Evolutionary conservation across 64 coral and sea anemone species (phyloP).

Genomic region (Dendronephthya gigantea): DNA sequence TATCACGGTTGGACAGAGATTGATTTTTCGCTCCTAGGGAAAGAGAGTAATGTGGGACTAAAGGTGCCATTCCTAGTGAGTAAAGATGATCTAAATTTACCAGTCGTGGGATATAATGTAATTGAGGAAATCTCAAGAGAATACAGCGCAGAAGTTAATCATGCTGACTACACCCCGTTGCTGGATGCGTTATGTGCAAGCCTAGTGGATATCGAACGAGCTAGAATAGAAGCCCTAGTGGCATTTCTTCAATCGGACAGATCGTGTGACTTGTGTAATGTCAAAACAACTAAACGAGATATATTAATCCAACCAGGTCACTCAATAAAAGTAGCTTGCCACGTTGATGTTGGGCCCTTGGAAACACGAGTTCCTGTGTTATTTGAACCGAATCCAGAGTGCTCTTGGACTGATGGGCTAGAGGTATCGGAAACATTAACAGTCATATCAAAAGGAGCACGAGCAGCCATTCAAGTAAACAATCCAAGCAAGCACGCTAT

Average conservation of each 20-base stretch:
- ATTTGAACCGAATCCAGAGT: slow-evolving; percentile 8
- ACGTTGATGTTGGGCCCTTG: slow-evolving; percentile 6
- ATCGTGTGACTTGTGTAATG: too few relatives aligned
- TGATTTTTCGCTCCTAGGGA: neutral
- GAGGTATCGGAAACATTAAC: neutral
- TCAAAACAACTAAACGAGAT: neutral
- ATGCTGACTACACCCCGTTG: too few relatives aligned
- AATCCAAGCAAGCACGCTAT: neutral
- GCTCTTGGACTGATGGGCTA: neutral
- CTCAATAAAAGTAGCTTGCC: neutral
- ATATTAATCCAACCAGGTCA: neutral
- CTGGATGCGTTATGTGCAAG: too few relatives aligned
- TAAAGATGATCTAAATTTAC: neutral
- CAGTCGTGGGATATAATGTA: neutral
- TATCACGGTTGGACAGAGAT: neutral
- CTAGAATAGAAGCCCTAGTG: too few relatives aligned
- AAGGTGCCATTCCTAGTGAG: neutral
- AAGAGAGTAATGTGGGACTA: neutral
- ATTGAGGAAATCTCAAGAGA: neutral
- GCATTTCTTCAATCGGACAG: too few relatives aligned
- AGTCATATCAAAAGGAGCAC: neutral
- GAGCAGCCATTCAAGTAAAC: neutral
- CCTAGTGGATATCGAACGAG: too few relatives aligned
- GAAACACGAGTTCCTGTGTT: neutral
- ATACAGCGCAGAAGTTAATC: neutral